Evolutionary conservation across 2,888 invertebrate genomes (phyloP).

Genomic region (Ecdyonurus torrentis): DNA sequence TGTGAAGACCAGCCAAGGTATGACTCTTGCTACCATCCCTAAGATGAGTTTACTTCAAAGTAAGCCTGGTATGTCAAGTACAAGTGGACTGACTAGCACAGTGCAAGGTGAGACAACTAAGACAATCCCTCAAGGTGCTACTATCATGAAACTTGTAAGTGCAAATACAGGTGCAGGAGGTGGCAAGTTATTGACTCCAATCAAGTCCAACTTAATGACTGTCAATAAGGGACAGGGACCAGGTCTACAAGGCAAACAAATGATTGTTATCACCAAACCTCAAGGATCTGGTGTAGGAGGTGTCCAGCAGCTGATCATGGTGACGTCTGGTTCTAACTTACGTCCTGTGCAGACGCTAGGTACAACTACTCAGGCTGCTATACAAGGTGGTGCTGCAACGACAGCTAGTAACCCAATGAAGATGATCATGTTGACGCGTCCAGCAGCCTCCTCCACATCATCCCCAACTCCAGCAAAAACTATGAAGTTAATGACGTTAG

Average conservation of each 20-base stretch:
- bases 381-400: no score
- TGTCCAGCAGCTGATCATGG: conserved; percentile 51
- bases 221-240: neutral
- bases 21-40: conserved; percentile 62
- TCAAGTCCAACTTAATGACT: neutral
- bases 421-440: conserved; percentile 33
- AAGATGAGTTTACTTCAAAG: conserved; percentile 33
- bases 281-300: conserved; percentile 19
- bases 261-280: conserved; percentile 41
- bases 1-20: conserved; percentile 85
- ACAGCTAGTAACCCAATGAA: conserved; percentile 25
- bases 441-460: conserved; percentile 29
- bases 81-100: conserved; percentile 7
- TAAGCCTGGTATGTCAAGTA: conserved; percentile 20
- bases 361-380: conserved; percentile 29
- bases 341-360: conserved; percentile 44
- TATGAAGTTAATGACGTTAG: conserved; percentile 48
- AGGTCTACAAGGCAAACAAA: conserved; percentile 37
- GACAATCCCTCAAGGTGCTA: conserved; percentile 38
- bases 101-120: conserved; percentile 24
- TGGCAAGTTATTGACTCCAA: neutral
- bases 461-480: conserved; percentile 29
- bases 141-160: conserved; percentile 41
- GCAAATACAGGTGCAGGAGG: conserved; percentile 30
- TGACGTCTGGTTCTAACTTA: conserved; percentile 48